Evolutionary conservation across 1,140 invertebrate species (phyloP).

Genomic region (Mylabris phalerata): DNA sequence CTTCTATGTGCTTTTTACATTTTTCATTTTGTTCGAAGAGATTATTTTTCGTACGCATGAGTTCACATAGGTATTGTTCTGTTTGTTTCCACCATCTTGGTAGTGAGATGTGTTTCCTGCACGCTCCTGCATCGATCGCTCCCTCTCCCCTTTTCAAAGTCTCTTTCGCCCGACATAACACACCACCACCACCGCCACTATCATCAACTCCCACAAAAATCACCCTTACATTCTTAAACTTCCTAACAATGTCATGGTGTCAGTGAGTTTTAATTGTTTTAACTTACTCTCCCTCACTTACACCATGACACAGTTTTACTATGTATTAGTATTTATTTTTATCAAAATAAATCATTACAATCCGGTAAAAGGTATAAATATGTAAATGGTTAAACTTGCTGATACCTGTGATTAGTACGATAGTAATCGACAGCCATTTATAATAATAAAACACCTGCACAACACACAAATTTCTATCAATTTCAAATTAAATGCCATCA

Average conservation of each 20-base stretch:
- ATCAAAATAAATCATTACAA: too few relatives aligned
- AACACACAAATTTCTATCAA: neutral
- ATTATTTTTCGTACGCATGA: conserved; percentile 35
- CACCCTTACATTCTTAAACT: neutral
- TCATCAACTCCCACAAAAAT: neutral
- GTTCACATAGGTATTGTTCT: conserved; percentile 38
- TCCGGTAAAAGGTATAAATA: neutral
- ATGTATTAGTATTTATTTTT: too few relatives aligned
- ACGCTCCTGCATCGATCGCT: conserved; percentile 32
- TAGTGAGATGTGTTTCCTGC: conserved; percentile 29
- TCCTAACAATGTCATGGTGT: conserved; percentile 27
- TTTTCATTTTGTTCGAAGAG: conserved; percentile 27
- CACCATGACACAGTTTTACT: neutral
- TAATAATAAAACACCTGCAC: conserved; percentile 3
- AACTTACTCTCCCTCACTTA: neutral
- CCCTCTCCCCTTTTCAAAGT: conserved; percentile 9
- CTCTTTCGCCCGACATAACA: neutral
- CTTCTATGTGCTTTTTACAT: conserved; percentile 26
- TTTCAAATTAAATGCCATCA: conserved; percentile 11
- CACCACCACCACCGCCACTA: neutral
- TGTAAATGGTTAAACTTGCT: neutral
- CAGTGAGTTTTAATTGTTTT: conserved; percentile 22
- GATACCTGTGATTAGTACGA: neutral
- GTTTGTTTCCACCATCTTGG: conserved; percentile 37
- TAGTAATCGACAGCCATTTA: neutral